Percentiles rank a stretch among this genome's conserved stretches.
Evolutionary conservation across 2,113 vertebrate genomes (phyloP).

Genomic region (Syngnathoides biaculeatus): DNA sequence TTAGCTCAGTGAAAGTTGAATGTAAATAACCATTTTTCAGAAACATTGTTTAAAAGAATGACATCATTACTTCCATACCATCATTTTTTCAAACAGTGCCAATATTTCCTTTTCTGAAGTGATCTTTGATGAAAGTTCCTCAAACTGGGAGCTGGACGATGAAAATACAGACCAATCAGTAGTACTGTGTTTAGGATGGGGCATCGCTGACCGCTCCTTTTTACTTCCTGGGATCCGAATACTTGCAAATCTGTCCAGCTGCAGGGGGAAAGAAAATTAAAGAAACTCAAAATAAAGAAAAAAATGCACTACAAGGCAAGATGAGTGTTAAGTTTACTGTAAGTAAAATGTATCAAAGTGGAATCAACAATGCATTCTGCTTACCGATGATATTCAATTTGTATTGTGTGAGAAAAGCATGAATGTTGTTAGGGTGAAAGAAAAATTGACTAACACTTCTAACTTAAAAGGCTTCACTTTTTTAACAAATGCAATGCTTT

Average conservation of each 20-base stretch:
- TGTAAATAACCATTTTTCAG: background rate
- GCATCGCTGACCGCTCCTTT: conserved; percentile 78
- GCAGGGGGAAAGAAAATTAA: conserved; percentile 27
- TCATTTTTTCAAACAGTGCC: conserved; percentile 92
- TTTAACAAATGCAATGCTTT: background rate
- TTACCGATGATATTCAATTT: background rate
- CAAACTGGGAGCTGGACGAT: conserved; percentile 58
- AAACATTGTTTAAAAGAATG: background rate
- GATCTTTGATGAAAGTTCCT: conserved; percentile 74
- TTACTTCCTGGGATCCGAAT: conserved; percentile 86
- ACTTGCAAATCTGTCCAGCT: conserved; percentile 88
- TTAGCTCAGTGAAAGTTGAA: background rate
- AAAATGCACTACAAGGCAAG: background rate
- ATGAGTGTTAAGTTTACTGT: background rate
- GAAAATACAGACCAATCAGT: conserved; percentile 65
- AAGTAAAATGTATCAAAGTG: too few relatives aligned
- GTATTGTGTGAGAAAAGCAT: conserved; percentile 13
- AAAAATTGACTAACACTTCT: background rate
- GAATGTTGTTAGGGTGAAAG: background rate
- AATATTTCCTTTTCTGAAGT: conserved; percentile 83
- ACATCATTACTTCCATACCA: conserved; percentile 70
- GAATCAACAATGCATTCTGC: background rate
- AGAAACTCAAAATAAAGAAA: background rate
- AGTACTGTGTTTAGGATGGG: conserved; percentile 67
- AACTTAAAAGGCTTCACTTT: background rate